Evolutionary conservation across 1,140 invertebrate species (phyloP).

Genomic region (Drosophila funebris): DNA sequence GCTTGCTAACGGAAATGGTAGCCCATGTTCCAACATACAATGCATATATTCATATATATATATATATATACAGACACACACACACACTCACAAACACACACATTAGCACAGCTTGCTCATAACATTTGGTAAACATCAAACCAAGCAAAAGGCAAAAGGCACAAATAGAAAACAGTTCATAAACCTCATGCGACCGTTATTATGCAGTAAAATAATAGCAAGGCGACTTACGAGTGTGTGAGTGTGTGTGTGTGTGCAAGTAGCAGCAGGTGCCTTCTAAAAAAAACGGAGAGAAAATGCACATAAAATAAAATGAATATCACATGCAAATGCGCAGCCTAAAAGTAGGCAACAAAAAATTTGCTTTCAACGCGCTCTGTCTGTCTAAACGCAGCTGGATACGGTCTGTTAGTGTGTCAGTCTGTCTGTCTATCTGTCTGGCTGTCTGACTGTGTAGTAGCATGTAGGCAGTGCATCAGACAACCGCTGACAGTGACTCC

Average conservation of each 20-base stretch:
- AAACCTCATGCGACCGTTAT: conserved; percentile 56
- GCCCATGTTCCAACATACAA: not conserved
- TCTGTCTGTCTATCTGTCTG: conserved; percentile 1
- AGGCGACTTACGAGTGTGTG: not conserved
- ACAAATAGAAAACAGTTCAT: conserved; percentile 42
- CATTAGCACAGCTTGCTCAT: not conserved
- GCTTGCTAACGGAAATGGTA: conserved; percentile 17
- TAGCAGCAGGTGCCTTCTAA: conserved; percentile 56
- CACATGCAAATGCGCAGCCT: conserved; percentile 5
- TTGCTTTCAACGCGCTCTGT: conserved; percentile 29
- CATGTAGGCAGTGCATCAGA: conserved; percentile 57
- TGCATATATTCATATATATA: too few relatives aligned
- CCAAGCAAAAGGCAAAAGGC: not conserved
- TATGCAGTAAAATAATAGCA: conserved; percentile 60
- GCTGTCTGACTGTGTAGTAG: conserved; percentile 11
- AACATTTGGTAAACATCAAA: conserved; percentile 1
- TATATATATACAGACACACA: too few relatives aligned
- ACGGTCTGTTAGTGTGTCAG: conserved; percentile 23
- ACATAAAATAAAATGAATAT: conserved; percentile 46
- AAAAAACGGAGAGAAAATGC: conserved; percentile 45
- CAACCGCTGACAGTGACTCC: conserved; percentile 39
- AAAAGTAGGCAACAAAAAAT: conserved; percentile 25
- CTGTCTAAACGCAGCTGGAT: conserved; percentile 43
- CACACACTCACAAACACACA: not conserved
- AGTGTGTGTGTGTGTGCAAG: conserved; percentile 26